Base-by-base conservation (phyloP, 2,113 vertebrate genomes). In the Charadrius vociferus region DNA sequence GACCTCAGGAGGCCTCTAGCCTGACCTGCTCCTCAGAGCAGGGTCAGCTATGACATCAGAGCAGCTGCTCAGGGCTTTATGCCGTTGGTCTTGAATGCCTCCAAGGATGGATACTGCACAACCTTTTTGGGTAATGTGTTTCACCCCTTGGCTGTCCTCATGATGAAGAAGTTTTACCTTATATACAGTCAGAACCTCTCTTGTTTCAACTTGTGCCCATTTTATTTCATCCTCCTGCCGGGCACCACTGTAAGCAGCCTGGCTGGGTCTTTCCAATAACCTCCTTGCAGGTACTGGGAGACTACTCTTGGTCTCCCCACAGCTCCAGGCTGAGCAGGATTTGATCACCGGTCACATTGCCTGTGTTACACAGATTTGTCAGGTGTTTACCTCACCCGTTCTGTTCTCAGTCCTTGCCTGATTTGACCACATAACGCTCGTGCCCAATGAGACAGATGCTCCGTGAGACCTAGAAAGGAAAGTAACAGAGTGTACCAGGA, bases 291-390 rank as follows among this genome's bases (percentile, higher is more conserved):
- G 12, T 79, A 22, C 22, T 39, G 65, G 21, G 21, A 43, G 24
- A 18, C 27, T 65, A 37, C n/a, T 72, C 32, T 37, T 83, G 0
- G 11, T 84, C 12, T 66, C 10, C 43, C 30, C 14, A 22, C 45
- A 83, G 63, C 62, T 90, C 32, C 32, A 62, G 45, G 17, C 36
- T 68, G 49, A 47, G n/a, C 55, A 71, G 65, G 66, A 74, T 70
- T 30, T 67, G 37, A 9, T 50, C 5, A 1, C n/a, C 3, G 1
- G 26, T 50, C 1, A 0, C 1, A 0, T 27, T 82, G 34, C 23
- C 20, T 47, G 10, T 70, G 36, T 71, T 71, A 61, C 39, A 72
- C 7, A 66, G 18, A 27, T 55, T 4, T 61, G 39, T 56, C 53
- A 88, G 75, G 50, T 4, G 10, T 92, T 86, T 53, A 18, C 50